These are phyloP conservation scores for Porites divaricata DNA, from an alignment of 92 coral and sea anemone species.

Conservation along the genomic window DNA sequence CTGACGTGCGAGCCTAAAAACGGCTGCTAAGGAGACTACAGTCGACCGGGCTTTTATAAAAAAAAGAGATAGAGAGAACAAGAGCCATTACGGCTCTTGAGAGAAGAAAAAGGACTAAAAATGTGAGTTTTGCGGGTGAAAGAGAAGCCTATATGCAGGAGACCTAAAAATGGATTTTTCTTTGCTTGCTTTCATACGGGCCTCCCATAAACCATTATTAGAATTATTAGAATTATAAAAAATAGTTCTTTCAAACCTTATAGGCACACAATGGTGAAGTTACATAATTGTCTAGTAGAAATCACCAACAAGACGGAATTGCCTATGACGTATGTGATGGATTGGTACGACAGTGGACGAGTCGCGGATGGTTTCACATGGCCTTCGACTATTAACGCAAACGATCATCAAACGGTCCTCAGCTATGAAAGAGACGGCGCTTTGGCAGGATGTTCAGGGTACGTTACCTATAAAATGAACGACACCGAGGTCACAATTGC, in stretches of 20 bases:
- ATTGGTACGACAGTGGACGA: slow-evolving; percentile 70
- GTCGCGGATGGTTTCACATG: slow-evolving; percentile 46
- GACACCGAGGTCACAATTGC: slow-evolving; percentile 58
- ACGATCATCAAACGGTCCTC: slow-evolving; percentile 31
- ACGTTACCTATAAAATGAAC: slow-evolving; percentile 54
- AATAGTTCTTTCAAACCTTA: background rate
- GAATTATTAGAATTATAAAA: background rate
- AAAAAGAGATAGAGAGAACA: no score
- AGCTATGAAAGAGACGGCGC: slow-evolving; percentile 64
- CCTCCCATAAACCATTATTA: no score
- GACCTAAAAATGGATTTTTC: no score
- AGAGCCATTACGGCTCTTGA: no score
- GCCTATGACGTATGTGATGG: slow-evolving; percentile 38
- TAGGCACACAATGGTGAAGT: slow-evolving; percentile 45
- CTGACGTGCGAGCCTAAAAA: no score
- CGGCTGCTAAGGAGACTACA: no score
- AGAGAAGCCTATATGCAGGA: no score
- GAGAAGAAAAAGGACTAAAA: no score
- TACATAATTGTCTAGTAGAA: slow-evolving; percentile 40
- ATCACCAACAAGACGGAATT: slow-evolving; percentile 41
- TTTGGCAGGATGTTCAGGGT: slow-evolving; percentile 68
- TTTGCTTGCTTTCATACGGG: no score
- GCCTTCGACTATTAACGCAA: slow-evolving; percentile 47
- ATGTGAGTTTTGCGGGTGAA: no score
- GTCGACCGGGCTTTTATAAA: no score